These are phyloP conservation scores for Mugil cephalus DNA, from an alignment of 2,113 vertebrate species.

Conservation along the genomic window DNA sequence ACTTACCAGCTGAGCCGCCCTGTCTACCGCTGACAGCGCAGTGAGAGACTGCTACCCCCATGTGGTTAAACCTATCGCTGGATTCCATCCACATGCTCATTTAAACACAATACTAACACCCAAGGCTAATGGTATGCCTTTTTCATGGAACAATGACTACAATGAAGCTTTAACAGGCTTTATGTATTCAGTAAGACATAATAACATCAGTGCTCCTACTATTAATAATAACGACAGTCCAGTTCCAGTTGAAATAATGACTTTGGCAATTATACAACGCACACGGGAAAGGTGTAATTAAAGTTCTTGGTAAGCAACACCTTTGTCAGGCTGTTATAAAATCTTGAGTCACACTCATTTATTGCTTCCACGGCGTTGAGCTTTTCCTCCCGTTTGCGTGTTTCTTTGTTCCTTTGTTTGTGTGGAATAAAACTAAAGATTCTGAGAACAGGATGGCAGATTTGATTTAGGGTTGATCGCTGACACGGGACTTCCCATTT, in stretches of 20 bases:
- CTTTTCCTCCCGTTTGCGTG: constrained; percentile 40
- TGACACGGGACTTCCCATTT: too few species aligned
- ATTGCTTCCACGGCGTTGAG: constrained; percentile 20
- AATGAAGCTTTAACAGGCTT: constrained; percentile 7
- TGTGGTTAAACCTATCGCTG: constrained; percentile 58
- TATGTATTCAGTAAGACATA: constrained; percentile 21
- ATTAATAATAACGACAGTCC: not conserved
- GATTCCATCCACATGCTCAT: constrained; percentile 63
- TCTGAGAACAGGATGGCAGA: not conserved
- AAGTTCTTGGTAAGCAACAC: constrained; percentile 55
- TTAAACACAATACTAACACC: constrained; percentile 45
- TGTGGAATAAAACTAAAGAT: not conserved
- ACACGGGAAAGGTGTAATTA: constrained; percentile 37
- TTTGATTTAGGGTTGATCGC: constrained; percentile 5
- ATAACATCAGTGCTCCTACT: constrained; percentile 3
- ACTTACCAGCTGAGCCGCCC: constrained; percentile 66
- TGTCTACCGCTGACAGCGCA: constrained; percentile 63
- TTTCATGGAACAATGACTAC: constrained; percentile 5
- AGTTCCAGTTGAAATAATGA: constrained; percentile 3
- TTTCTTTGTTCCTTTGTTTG: constrained; percentile 39
- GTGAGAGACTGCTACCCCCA: constrained; percentile 74
- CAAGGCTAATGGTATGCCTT: constrained; percentile 31
- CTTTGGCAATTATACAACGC: constrained; percentile 23
- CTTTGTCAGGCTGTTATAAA: constrained; percentile 51
- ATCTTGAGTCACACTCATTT: constrained; percentile 46